Percentiles rank a stretch among this genome's conserved stretches.
Evolutionary conservation across 2,113 vertebrate species (phyloP).

Genomic region (Urocolius indicus): DNA sequence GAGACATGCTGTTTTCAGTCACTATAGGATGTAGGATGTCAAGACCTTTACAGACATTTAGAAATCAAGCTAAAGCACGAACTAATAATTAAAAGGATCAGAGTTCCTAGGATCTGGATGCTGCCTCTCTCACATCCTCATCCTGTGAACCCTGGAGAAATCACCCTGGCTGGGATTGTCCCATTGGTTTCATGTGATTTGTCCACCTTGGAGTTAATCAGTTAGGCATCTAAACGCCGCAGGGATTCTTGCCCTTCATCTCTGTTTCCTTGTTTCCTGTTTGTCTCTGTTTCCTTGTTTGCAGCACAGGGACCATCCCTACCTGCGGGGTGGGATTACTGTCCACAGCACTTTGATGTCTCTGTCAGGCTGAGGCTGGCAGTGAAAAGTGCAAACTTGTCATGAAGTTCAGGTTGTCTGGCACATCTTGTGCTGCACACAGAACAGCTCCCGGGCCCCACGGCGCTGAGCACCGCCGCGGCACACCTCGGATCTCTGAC

Average conservation of each 20-base stretch:
- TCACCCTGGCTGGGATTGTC: background rate
- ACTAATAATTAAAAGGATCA: background rate
- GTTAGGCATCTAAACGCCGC: background rate
- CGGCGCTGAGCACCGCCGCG: constrained; percentile 32
- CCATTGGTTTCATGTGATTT: background rate
- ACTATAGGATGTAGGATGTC: background rate
- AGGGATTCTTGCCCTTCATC: background rate
- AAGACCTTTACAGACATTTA: background rate
- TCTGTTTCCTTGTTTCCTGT: background rate
- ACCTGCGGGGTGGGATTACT: background rate
- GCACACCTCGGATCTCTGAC: constrained; percentile 2
- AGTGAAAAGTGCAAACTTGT: constrained; percentile 60
- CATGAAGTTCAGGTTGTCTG: constrained; percentile 69
- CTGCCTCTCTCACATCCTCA: background rate
- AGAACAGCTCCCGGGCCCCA: constrained; percentile 7
- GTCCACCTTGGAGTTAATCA: background rate
- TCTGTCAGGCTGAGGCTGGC: background rate
- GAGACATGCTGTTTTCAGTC: accelerated
- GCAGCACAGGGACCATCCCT: background rate
- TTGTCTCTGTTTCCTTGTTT: background rate
- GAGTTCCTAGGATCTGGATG: background rate
- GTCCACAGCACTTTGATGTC: background rate
- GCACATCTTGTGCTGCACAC: background rate
- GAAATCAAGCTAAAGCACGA: background rate
- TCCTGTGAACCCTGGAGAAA: background rate